These are phyloP conservation scores for Drosophila albomicans DNA, from an alignment of 1,140 invertebrate species.

Conservation along the genomic window DNA sequence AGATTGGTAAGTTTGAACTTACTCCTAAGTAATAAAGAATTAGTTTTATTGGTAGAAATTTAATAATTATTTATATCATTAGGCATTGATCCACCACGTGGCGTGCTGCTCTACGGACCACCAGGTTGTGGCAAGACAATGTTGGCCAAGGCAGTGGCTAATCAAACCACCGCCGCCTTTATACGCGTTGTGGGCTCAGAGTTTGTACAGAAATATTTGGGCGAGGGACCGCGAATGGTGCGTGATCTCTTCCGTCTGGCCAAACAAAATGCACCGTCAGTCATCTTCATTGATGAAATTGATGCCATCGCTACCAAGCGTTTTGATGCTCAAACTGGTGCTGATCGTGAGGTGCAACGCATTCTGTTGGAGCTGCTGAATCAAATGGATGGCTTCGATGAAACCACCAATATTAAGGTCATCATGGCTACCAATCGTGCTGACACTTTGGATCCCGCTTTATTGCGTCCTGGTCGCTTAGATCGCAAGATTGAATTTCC, in stretches of 20 bases:
- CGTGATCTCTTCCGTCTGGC: conserved; percentile 99
- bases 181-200: conserved; percentile 99
- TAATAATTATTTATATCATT: not conserved
- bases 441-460: conserved; percentile 98
- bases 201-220: conserved; percentile 99
- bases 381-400: conserved; percentile 99
- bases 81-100: conserved; percentile 96
- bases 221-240: conserved; percentile 99
- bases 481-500: conserved; percentile 99
- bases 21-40: no score
- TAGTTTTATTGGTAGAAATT: no score
- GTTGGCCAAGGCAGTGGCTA: conserved; percentile 99
- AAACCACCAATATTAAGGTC: conserved; percentile 99
- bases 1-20: conserved; percentile 88
- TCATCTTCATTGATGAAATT: conserved; percentile 99
- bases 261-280: conserved; percentile 99
- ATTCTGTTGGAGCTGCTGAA: conserved; percentile 98
- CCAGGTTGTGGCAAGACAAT: conserved; percentile 98
- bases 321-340: conserved; percentile 99
- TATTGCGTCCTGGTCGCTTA: conserved; percentile 97
- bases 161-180: conserved; percentile 98
- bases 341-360: conserved; percentile 99
- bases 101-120: conserved; percentile 99
- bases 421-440: conserved; percentile 99
- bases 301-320: conserved; percentile 99